phyloP scores from a whole-genome alignment of 2,888 invertebrate genomes.

The Agrotis puta region DNA sequence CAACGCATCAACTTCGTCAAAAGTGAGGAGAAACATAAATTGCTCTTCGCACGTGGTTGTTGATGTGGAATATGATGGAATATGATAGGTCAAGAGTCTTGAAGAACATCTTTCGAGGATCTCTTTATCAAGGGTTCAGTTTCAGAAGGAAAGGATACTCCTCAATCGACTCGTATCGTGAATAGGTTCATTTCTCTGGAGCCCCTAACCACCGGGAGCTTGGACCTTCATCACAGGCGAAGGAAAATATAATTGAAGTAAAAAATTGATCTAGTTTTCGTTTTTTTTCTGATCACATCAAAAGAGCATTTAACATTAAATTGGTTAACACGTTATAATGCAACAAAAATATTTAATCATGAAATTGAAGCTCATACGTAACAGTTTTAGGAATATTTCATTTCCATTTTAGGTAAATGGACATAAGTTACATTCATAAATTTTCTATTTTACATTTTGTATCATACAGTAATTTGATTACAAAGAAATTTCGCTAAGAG shows the following conservation, averaged over 20 bases:
- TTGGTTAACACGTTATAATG: constrained; percentile 8
- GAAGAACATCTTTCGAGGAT: too few species aligned
- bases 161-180: not conserved
- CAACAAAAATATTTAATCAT: constrained; percentile 10
- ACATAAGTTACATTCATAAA: not conserved
- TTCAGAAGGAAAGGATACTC: too few species aligned
- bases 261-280: constrained; percentile 7
- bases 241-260: too few species aligned
- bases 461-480: not conserved
- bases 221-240: too few species aligned
- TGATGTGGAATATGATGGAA: too few species aligned
- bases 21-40: too few species aligned
- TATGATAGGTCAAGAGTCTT: too few species aligned
- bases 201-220: too few species aligned
- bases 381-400: not conserved
- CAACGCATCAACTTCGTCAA: too few species aligned
- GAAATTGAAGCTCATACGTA: constrained; percentile 5
- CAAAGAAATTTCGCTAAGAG: not conserved
- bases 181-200: not conserved
- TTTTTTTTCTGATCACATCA: constrained; percentile 4
- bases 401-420: not conserved
- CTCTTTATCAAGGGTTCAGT: too few species aligned
- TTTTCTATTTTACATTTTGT: too few species aligned
- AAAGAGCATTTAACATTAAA: constrained; percentile 7
- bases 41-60: too few species aligned